These are phyloP conservation scores for Eledone cirrhosa DNA, from an alignment of 2,888 invertebrate genomes.

Conservation along the genomic window DNA sequence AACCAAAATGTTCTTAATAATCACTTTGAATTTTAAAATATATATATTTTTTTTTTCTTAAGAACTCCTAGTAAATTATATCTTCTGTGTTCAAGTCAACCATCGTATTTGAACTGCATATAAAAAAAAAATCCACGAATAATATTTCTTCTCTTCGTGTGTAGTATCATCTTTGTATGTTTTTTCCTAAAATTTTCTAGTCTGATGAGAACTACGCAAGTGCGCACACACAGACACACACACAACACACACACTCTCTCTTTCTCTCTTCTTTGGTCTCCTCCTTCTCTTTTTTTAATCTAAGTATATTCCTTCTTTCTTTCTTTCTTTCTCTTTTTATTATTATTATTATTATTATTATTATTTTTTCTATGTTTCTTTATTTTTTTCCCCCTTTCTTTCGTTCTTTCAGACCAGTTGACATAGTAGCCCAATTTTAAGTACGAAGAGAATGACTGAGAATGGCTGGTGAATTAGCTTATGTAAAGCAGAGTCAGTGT, in stretches of 20 bases:
- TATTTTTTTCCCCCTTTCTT: background rate
- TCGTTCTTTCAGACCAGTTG: background rate
- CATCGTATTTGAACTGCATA: background rate
- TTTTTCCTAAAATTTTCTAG: slow-evolving; percentile 11
- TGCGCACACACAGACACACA: slow-evolving; percentile 25
- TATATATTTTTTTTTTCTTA: background rate
- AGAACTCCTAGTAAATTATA: background rate
- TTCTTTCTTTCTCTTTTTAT: background rate
- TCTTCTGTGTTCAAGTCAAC: background rate
- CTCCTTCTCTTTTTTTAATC: background rate
- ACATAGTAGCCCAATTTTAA: slow-evolving; percentile 23
- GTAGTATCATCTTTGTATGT: slow-evolving; percentile 15
- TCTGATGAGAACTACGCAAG: slow-evolving; percentile 12
- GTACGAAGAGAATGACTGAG: slow-evolving; percentile 21
- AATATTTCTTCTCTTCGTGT: no score
- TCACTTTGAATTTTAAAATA: background rate
- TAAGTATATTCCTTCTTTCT: background rate
- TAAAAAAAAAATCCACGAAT: no score
- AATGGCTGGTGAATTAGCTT: slow-evolving; percentile 5
- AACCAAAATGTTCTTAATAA: background rate
- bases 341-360: no score
- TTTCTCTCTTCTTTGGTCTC: background rate
- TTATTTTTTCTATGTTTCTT: no score
- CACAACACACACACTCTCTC: slow-evolving; percentile 7
- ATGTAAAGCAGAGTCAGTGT: slow-evolving; percentile 17